A percentile compares a stretch with the other conserved stretches of the same genome.
Evolutionary conservation across 2,113 vertebrate species (phyloP).

Genomic region (Hippolais icterina): DNA sequence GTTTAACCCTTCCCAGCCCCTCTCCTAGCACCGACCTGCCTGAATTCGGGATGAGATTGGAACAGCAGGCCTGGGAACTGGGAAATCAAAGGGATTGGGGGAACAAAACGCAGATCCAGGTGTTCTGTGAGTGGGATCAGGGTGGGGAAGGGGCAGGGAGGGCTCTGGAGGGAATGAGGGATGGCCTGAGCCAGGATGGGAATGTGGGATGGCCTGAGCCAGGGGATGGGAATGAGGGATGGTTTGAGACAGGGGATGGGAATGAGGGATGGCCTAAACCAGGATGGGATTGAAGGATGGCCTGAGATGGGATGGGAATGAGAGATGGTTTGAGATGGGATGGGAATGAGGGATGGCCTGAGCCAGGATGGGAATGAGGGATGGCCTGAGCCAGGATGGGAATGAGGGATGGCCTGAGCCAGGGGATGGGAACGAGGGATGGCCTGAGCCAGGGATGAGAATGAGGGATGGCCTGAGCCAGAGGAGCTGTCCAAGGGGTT

Average conservation of each 20-base stretch:
- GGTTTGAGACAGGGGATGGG: not conserved
- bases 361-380: not conserved
- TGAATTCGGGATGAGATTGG: fast-evolving
- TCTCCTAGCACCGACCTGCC: fast-evolving
- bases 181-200: too few relatives aligned
- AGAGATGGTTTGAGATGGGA: not conserved
- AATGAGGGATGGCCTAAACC: too few relatives aligned
- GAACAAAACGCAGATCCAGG: fast-evolving
- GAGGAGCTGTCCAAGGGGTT: fast-evolving
- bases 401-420: fast-evolving
- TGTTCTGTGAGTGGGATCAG: fast-evolving
- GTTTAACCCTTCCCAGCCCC: slow-evolving; percentile 27
- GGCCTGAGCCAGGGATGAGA: not conserved
- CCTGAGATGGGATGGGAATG: not conserved
- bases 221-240: fast-evolving
- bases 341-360: too few relatives aligned
- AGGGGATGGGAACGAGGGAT: fast-evolving
- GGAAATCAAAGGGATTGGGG: fast-evolving
- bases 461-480: too few relatives aligned
- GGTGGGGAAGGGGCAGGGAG: not conserved
- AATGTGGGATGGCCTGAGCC: fast-evolving
- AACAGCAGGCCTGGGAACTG: not conserved
- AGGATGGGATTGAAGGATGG: too few relatives aligned
- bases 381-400: too few relatives aligned
- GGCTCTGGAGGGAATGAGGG: fast-evolving